Conservation (phyloP, 1,140 invertebrate genomes). For the Conus ventricosus region DNA sequence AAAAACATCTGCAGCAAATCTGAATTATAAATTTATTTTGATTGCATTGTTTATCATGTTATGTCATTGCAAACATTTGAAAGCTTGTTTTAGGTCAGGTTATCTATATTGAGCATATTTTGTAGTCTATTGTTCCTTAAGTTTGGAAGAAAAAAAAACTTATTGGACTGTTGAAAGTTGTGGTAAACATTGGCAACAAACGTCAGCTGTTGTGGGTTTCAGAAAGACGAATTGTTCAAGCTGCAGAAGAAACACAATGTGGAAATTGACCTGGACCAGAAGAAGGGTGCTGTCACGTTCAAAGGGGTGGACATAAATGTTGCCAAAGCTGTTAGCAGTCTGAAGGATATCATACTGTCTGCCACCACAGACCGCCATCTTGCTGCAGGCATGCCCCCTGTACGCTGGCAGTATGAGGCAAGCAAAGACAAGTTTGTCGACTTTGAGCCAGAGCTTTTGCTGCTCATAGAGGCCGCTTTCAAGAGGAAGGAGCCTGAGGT, state of each 20-base stretch:
- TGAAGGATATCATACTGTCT: constrained; percentile 17
- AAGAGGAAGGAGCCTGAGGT: constrained; percentile 3
- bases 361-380: not conserved
- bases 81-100: too few species aligned
- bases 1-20: too few species aligned
- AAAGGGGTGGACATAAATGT: constrained; percentile 17
- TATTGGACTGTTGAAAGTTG: not conserved
- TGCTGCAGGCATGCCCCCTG: constrained; percentile 3
- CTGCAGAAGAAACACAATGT: constrained; percentile 30
- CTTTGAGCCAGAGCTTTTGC: constrained; percentile 15
- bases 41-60: too few species aligned
- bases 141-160: not conserved
- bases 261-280: not conserved
- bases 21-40: too few species aligned
- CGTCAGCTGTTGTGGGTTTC: not conserved
- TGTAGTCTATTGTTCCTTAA: too few species aligned
- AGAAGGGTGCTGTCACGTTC: not conserved
- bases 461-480: constrained; percentile 29
- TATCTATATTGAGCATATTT: too few species aligned
- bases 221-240: not conserved
- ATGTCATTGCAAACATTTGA: too few species aligned
- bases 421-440: constrained; percentile 30
- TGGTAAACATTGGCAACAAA: not conserved
- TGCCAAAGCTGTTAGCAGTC: not conserved
- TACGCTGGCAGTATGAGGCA: constrained; percentile 30